phyloP scores from a whole-genome alignment of 2,888 invertebrate species.

The Coenonympha glycerion region DNA sequence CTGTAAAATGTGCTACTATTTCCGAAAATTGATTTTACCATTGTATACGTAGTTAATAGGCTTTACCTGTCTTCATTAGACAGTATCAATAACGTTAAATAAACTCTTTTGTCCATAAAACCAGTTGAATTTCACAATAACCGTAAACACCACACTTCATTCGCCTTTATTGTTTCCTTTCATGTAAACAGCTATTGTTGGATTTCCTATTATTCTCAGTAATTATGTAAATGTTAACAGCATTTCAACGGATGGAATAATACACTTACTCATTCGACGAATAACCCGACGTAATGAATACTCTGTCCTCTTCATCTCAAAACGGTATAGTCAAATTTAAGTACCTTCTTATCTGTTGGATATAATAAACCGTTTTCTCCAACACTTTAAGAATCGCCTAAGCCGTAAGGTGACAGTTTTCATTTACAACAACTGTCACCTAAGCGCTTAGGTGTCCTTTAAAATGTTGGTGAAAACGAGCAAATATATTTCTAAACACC shows the following conservation, averaged over 20 bases:
- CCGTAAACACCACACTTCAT: background rate
- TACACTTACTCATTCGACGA: background rate
- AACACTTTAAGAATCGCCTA: no score
- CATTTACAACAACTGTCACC: no score
- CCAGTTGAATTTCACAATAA: background rate
- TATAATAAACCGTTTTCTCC: no score
- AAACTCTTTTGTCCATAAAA: background rate
- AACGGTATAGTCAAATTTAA: no score
- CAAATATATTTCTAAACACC: no score
- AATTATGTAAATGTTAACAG: constrained; percentile 11
- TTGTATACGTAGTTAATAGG: no score
- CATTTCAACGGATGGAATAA: constrained; percentile 10
- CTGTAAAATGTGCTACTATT: no score
- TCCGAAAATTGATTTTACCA: no score
- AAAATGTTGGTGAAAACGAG: no score
- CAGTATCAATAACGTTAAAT: background rate
- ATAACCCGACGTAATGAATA: background rate
- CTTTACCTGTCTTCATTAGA: background rate
- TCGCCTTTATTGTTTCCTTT: constrained; percentile 5
- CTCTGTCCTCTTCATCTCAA: background rate
- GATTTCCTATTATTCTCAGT: constrained; percentile 7
- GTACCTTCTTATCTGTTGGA: no score
- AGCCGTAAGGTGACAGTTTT: no score
- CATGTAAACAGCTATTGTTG: constrained; percentile 9
- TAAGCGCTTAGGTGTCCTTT: no score